A percentile compares a stretch with the other conserved stretches of the same genome.
These are phyloP conservation scores for Schizopygopsis malacanthus DNA, from an alignment of 2,797 vertebrate genomes.

Conservation along the genomic window DNA sequence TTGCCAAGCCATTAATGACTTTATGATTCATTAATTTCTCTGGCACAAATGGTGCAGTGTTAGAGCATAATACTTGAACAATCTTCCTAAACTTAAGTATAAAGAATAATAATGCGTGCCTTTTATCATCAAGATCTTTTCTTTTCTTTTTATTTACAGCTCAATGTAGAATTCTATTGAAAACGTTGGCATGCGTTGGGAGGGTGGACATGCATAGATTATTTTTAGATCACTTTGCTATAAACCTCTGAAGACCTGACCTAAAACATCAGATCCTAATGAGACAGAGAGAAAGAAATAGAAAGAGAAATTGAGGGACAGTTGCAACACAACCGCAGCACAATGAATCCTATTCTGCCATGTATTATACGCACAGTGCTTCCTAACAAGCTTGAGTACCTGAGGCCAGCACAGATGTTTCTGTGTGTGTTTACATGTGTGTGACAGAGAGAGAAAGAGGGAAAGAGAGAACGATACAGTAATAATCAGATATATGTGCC, in stretches of 20 bases:
- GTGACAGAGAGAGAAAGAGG: neutral
- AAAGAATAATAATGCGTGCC: neutral
- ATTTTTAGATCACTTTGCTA: slow-evolving; percentile 29
- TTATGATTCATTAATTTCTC: neutral
- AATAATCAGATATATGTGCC: neutral
- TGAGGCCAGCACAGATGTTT: slow-evolving; percentile 34
- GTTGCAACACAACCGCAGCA: slow-evolving; percentile 9
- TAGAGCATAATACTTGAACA: neutral
- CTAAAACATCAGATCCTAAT: slow-evolving; percentile 23
- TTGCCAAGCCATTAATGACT: neutral
- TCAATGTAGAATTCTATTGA: neutral
- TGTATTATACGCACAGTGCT: neutral
- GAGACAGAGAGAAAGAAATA: slow-evolving; percentile 24
- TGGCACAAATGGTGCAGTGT: neutral
- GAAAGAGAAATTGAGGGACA: slow-evolving; percentile 17
- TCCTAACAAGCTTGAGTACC: slow-evolving; percentile 12
- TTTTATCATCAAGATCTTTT: slow-evolving; percentile 2
- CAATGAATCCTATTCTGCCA: slow-evolving; percentile 5
- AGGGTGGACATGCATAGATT: slow-evolving; percentile 12
- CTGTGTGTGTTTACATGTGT: slow-evolving; percentile 84
- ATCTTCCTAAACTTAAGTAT: neutral
- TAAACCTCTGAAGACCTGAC: slow-evolving; percentile 35
- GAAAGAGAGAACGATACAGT: neutral
- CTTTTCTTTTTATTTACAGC: neutral
- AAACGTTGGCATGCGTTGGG: neutral